phyloP scores from a whole-genome alignment of 2,113 vertebrate genomes.

The Candoia aspera region DNA sequence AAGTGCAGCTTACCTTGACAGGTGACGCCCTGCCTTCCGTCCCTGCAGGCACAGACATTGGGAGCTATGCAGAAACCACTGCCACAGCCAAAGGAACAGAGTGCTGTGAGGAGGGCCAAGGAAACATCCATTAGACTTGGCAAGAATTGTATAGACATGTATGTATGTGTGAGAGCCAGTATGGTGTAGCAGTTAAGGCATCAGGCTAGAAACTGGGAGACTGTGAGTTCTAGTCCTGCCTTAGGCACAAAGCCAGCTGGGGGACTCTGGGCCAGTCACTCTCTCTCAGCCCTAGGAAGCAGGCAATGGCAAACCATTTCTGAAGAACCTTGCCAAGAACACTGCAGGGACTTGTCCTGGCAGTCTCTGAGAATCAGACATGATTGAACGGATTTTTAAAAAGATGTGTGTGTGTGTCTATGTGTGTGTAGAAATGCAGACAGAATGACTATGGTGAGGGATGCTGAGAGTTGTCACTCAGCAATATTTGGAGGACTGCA shows the following conservation, averaged over 20 bases:
- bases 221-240: too few relatives aligned
- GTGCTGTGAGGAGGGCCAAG: slow-evolving; percentile 56
- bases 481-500: not conserved
- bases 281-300: too few relatives aligned
- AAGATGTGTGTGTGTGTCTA: not conserved
- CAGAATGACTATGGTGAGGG: not conserved
- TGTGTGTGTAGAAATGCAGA: not conserved
- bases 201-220: too few relatives aligned
- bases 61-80: slow-evolving; percentile 76
- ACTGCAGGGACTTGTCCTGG: too few relatives aligned
- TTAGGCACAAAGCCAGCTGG: too few relatives aligned
- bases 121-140: not conserved
- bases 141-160: not conserved
- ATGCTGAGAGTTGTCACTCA: not conserved
- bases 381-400: too few relatives aligned
- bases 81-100: slow-evolving; percentile 80
- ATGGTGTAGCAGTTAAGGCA: too few relatives aligned
- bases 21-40: slow-evolving; percentile 77
- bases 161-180: not conserved
- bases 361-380: too few relatives aligned
- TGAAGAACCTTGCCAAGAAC: too few relatives aligned
- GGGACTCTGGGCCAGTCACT: too few relatives aligned
- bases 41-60: slow-evolving; percentile 77
- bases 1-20: slow-evolving; percentile 75
- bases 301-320: too few relatives aligned